Evolutionary conservation across 2,113 vertebrate genomes (phyloP), one percentile per base, ranked within the genome.

Genomic region (Oreotrochilus melanogaster): DNA sequence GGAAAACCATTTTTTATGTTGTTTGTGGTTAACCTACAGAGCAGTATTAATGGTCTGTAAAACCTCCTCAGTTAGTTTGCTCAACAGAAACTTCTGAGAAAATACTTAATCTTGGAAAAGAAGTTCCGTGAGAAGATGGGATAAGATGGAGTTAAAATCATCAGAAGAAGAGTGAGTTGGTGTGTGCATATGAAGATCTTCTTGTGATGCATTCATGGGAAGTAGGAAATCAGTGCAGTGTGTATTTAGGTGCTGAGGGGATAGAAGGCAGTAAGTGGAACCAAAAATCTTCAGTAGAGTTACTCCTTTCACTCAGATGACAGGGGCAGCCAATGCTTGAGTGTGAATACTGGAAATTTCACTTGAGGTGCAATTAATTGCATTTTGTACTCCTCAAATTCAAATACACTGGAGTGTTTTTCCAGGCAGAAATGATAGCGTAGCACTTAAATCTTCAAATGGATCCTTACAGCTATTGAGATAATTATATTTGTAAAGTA

Each of bases 1-100:
- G 57, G 65, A 91, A 97, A 92, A 56, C 76, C 78, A 54, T 83
- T 86, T 80, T 92, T 97, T 92, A 61, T 82, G 10, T 61, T 94
- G 48, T 62, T 56, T 86, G 76, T 89, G 73, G 86, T 92, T 93
- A 96, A 88, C 74, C 85, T 94, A 64, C 53, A 31, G 67, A 90
- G 69, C 56, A 84, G 60, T 58, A 66, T 64, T 88, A 80, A 78
- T 71, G 53, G 30, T 56, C 79, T 95, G 57, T 64, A 64, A 94
- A 95, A 84, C 56, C 57, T 92, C 30, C 39, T 64, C 30, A 35
- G 22, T 10, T 45, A 53, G 76, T 61, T 74, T 56, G 70, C 53
- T 91, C 35, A 37, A 45, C 33, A 89, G 89, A 84, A 92, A 74
- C 48, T 80, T 87, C 8, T 39, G 53, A 74, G 48, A 95, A 86